A percentile compares a stretch with the other conserved stretches of the same genome.
Conservation (phyloP, 2,888 invertebrate genomes). For the Eupithecia tripunctaria region DNA sequence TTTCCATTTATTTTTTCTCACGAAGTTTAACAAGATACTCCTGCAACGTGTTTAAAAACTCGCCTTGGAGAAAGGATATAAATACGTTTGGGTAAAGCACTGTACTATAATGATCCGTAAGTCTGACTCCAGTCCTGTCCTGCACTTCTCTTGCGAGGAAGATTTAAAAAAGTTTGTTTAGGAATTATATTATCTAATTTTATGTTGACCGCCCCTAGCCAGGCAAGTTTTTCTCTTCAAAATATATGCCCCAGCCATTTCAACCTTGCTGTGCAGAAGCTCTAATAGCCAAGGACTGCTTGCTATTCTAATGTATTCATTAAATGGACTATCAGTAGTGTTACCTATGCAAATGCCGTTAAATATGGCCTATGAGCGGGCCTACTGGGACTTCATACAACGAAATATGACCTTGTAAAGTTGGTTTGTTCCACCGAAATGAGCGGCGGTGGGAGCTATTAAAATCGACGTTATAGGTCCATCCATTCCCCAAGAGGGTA, state of each 20-base stretch:
- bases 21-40: no score
- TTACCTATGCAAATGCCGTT: slow-evolving; percentile 41
- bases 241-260: neutral
- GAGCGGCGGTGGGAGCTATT: neutral
- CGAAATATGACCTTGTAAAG: slow-evolving; percentile 1
- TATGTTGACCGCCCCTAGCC: no score
- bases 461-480: neutral
- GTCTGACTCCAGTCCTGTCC: no score
- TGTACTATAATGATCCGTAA: no score
- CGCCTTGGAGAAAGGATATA: no score
- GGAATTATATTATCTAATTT: no score
- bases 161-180: no score
- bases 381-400: neutral
- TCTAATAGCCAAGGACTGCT: slow-evolving; percentile 30
- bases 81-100: no score
- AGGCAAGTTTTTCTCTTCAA: neutral
- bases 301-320: slow-evolving; percentile 45
- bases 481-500: neutral
- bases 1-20: no score
- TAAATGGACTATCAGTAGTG: slow-evolving; percentile 38
- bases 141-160: no score
- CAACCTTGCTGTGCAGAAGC: slow-evolving; percentile 16
- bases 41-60: no score
- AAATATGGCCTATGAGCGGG: slow-evolving; percentile 18
- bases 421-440: neutral